A percentile compares a stretch with the other conserved stretches of the same genome.
phyloP scores from a whole-genome alignment of 2,888 invertebrate genomes.

The Orgyia antiqua region DNA sequence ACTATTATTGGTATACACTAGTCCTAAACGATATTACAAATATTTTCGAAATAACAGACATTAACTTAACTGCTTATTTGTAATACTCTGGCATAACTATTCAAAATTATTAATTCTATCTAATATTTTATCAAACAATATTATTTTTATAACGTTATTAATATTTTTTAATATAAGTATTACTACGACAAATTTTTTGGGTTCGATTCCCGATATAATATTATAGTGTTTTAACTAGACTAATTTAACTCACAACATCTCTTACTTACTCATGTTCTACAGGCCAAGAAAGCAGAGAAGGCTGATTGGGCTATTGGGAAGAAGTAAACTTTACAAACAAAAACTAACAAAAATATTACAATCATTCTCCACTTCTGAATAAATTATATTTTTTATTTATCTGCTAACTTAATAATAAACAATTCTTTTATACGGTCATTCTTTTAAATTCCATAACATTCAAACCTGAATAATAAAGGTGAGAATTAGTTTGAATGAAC shows the following conservation, averaged over 20 bases:
- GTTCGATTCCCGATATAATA: background rate
- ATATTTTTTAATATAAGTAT: no score
- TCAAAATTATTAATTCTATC: no score
- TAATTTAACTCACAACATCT: constrained; percentile 20
- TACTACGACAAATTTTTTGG: no score
- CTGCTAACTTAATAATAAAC: constrained; percentile 52
- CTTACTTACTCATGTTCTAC: constrained; percentile 66
- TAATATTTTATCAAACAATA: no score
- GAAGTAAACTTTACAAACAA: constrained; percentile 65
- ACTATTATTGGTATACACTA: no score
- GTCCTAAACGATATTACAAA: no score
- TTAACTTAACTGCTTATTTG: no score
- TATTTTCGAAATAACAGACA: no score
- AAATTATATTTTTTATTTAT: constrained; percentile 43
- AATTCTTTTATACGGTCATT: constrained; percentile 39
- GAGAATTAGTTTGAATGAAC: constrained; percentile 52
- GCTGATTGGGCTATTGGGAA: constrained; percentile 83
- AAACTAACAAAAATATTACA: constrained; percentile 30
- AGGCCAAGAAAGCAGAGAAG: constrained; percentile 88
- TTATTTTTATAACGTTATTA: no score
- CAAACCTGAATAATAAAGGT: constrained; percentile 45
- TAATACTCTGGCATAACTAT: no score
- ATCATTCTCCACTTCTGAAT: constrained; percentile 36
- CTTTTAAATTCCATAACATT: constrained; percentile 37
- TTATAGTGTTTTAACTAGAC: background rate